Evolutionary conservation across 2,888 invertebrate genomes (phyloP).

Genomic region (Erebia epiphron): DNA sequence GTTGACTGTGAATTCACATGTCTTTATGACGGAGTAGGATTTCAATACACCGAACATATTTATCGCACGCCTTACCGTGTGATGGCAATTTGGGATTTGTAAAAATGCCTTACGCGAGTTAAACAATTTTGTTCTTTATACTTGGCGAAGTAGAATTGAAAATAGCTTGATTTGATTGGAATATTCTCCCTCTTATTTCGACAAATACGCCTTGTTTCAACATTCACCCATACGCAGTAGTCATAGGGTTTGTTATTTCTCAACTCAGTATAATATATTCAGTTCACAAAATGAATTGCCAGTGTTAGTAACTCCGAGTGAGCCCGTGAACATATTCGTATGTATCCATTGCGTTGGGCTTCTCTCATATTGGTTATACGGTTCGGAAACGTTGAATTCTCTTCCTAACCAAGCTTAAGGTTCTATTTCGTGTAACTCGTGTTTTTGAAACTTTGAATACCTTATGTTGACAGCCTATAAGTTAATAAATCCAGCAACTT

Average conservation of each 20-base stretch:
- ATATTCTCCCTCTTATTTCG: slow-evolving; percentile 64
- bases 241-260: slow-evolving; percentile 65
- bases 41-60: slow-evolving; percentile 77
- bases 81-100: slow-evolving; percentile 74
- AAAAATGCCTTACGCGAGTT: slow-evolving; percentile 54
- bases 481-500: not conserved
- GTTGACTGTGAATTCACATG: slow-evolving; percentile 63
- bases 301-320: slow-evolving; percentile 82
- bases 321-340: slow-evolving; percentile 81
- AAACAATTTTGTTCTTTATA: slow-evolving; percentile 54
- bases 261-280: slow-evolving; percentile 74
- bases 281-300: slow-evolving; percentile 82
- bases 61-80: slow-evolving; percentile 70
- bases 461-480: not conserved
- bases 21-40: slow-evolving; percentile 74
- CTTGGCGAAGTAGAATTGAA: slow-evolving; percentile 52
- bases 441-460: slow-evolving; percentile 44
- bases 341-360: slow-evolving; percentile 78
- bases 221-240: slow-evolving; percentile 57
- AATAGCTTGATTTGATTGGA: slow-evolving; percentile 53
- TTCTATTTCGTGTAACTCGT: slow-evolving; percentile 56
- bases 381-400: slow-evolving; percentile 61
- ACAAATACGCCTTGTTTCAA: slow-evolving; percentile 56
- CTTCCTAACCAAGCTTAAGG: slow-evolving; percentile 61
- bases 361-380: slow-evolving; percentile 66